These are phyloP conservation scores for Tortricodes alternella DNA, from an alignment of 2,888 invertebrate species.

Conservation along the genomic window DNA sequence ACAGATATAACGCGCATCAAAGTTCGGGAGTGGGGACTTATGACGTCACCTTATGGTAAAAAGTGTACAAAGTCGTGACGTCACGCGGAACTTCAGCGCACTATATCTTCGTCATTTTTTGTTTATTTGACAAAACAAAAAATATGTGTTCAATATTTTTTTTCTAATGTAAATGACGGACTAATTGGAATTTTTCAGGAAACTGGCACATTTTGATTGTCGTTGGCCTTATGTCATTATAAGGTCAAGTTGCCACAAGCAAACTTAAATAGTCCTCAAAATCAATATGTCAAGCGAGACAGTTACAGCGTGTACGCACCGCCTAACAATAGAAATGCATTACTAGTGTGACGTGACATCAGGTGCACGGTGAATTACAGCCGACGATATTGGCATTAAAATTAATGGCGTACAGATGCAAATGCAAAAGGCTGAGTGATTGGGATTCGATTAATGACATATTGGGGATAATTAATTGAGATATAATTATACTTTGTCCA, in stretches of 20 bases:
- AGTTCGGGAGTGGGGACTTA: too few relatives aligned
- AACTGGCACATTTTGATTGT: too few relatives aligned
- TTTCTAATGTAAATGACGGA: too few relatives aligned
- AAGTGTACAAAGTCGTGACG: too few relatives aligned
- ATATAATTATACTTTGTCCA: neutral
- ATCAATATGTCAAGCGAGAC: conserved; percentile 9
- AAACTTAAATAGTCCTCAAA: neutral
- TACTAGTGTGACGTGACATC: conserved; percentile 31
- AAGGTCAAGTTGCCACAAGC: neutral
- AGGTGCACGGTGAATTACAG: conserved; percentile 40
- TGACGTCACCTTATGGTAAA: too few relatives aligned
- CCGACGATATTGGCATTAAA: conserved; percentile 36
- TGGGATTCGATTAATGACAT: conserved; percentile 27
- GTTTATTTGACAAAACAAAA: too few relatives aligned
- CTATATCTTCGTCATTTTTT: too few relatives aligned
- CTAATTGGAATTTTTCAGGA: too few relatives aligned
- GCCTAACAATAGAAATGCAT: conserved; percentile 24
- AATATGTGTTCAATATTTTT: too few relatives aligned
- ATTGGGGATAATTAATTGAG: conserved; percentile 15
- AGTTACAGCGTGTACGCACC: conserved; percentile 4
- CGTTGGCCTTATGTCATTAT: too few relatives aligned
- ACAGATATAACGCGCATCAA: too few relatives aligned
- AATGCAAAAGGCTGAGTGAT: conserved; percentile 30
- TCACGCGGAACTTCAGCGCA: too few relatives aligned
- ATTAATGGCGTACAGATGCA: conserved; percentile 37